Evolutionary conservation across 1,140 invertebrate genomes (phyloP).

Genomic region (Macrotrachela quadricornifera): DNA sequence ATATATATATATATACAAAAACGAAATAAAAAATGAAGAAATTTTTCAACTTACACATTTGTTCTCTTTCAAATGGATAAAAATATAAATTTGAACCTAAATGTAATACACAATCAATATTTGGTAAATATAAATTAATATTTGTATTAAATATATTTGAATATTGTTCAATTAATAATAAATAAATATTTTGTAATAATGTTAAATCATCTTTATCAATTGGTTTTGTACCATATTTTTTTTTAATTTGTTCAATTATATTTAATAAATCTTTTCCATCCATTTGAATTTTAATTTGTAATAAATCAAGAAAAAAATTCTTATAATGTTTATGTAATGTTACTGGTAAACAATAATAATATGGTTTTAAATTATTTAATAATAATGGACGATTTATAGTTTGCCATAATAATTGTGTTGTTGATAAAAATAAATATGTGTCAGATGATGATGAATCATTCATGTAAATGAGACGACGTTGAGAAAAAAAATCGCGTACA

Average conservation of each 20-base stretch:
- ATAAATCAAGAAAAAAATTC: background rate
- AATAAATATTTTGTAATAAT: conserved; percentile 1
- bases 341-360: conserved; percentile 1
- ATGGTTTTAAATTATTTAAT: background rate
- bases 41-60: background rate
- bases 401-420: too few species aligned
- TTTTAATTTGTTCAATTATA: background rate
- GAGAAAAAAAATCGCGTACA: too few species aligned
- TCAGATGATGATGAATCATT: too few species aligned
- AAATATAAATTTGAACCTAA: background rate
- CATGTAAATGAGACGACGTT: too few species aligned
- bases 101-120: background rate
- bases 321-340: background rate
- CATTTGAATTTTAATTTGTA: background rate
- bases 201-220: conserved; percentile 3
- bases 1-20: too few species aligned
- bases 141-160: background rate
- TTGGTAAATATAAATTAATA: conserved; percentile 1
- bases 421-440: too few species aligned
- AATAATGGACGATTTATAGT: too few species aligned
- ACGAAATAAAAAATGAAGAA: too few species aligned
- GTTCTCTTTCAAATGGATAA: background rate
- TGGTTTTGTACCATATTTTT: background rate
- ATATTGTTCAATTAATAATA: conserved; percentile 1
- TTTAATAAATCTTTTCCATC: background rate